Base-by-base conservation (phyloP, 2,113 vertebrate genomes). In the Xiphorhynchus elegans region DNA sequence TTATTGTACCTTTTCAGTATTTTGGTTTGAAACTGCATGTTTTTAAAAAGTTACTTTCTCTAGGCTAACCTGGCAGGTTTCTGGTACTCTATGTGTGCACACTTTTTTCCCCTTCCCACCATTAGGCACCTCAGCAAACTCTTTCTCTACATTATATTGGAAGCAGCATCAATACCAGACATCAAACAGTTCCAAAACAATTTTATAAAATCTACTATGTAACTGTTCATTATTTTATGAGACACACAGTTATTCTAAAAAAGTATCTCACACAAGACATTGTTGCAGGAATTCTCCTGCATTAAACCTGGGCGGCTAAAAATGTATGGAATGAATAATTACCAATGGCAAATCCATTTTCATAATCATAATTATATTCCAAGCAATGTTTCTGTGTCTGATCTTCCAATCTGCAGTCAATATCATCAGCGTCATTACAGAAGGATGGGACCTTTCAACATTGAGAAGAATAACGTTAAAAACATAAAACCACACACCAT, bases 271-370 rank as follows among this genome's bases (percentile, higher is more conserved):
- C 12, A 68, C 4, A 88, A 31, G 52, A 74, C 6, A 26, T 6
- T 23, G 11, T 6, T 10, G 21, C 14, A 84, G 12, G 12, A 81
- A 47, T 44, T 52, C 74, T 1, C 8, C 10, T 3, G 4, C 5
- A 4, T 74, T 76, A 89, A 79, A 80, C 7, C 4, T 35, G 25
- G 28, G 69, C 29, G 28, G 39, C 23, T 44, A 52, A 66, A 37
- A 77, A 77, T 17, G 7, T 53, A 31, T 29, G 33, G n/a, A 86
- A 92, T 67, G 52, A 56, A 55, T 91, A 91, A 95, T 97, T 98
- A 99, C 99, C 98, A 76, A 99, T 99, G 49, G 99, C 99, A 97
- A 99, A 99, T 87, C 99, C 99, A 72, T 99, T 99, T 94, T 99
- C 99, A 5, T 99, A 99, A 97, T 99, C 98, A 24, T 99, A 99